Conservation (phyloP, 2,113 vertebrate genomes). For the Salvator merianae region DNA sequence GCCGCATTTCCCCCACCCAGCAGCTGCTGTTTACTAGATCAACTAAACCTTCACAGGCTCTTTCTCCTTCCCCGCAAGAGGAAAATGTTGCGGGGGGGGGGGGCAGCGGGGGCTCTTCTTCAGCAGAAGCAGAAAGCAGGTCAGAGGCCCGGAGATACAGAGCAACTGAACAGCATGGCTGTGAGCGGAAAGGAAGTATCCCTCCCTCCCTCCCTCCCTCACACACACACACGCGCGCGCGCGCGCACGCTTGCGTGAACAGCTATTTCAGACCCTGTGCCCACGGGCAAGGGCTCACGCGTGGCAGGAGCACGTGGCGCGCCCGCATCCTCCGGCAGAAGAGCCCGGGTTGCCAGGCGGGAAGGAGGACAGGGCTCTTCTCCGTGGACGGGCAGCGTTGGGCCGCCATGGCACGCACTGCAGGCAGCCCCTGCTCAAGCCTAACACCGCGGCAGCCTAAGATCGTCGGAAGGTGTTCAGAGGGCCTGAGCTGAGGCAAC, state of each 20-base stretch:
- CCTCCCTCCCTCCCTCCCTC: background rate
- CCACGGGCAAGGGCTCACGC: background rate
- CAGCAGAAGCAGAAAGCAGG: background rate
- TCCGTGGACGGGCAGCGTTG: too few relatives aligned
- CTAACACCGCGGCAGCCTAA: too few relatives aligned
- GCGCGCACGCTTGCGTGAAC: background rate
- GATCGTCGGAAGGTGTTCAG: too few relatives aligned
- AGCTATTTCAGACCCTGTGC: background rate
- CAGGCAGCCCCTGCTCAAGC: too few relatives aligned
- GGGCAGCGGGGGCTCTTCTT: background rate
- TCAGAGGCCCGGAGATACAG: rapidly evolving
- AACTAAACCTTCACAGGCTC: too few relatives aligned
- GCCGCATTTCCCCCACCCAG: background rate
- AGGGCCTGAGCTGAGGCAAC: too few relatives aligned
- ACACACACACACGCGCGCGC: background rate
- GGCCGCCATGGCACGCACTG: too few relatives aligned
- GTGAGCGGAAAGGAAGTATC: background rate
- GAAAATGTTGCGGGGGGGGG: too few relatives aligned
- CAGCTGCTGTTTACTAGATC: background rate
- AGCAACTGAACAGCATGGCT: background rate
- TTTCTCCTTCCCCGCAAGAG: background rate
- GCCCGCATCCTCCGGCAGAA: background rate
- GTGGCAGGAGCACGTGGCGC: background rate
- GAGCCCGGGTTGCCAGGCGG: background rate
- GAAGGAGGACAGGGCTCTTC: too few relatives aligned